A percentile compares a stretch with the other conserved stretches of the same genome.
Evolutionary conservation across 2,888 invertebrate genomes (phyloP).

Genomic region (Parnassius orleans): DNA sequence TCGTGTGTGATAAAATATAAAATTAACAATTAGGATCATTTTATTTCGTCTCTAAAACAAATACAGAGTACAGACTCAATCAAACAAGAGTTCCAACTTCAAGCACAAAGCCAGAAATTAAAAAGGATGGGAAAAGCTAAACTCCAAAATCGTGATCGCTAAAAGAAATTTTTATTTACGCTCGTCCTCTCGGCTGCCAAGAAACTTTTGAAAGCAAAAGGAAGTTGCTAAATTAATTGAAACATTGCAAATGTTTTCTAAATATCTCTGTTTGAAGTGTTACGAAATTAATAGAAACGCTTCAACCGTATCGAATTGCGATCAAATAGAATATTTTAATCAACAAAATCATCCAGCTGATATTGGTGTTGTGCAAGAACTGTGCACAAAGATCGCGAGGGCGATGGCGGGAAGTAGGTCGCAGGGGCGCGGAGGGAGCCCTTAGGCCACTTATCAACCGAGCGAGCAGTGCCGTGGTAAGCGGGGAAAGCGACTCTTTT

Average conservation of each 20-base stretch:
- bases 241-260: not conserved
- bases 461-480: conserved; percentile 43
- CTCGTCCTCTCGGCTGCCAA: not conserved
- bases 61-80: conserved; percentile 1
- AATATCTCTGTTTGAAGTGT: conserved; percentile 12
- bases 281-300: conserved; percentile 3
- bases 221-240: conserved; percentile 6
- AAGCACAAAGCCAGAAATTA: not conserved
- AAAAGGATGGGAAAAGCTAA: not conserved
- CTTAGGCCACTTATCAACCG: conserved; percentile 76
- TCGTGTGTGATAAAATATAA: not conserved
- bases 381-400: conserved; percentile 75
- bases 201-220: conserved; percentile 3
- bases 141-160: conserved; percentile 1
- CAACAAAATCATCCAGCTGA: conserved; percentile 71
- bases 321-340: conserved; percentile 32
- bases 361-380: conserved; percentile 74
- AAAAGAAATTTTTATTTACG: not conserved
- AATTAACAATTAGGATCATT: not conserved
- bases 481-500: conserved; percentile 75
- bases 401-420: conserved; percentile 57
- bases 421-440: conserved; percentile 62
- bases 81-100: not conserved
- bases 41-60: not conserved
- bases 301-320: conserved; percentile 20